Evolutionary conservation across 2,888 invertebrate species (phyloP).

Genomic region (Aleiodes leptofemur): DNA sequence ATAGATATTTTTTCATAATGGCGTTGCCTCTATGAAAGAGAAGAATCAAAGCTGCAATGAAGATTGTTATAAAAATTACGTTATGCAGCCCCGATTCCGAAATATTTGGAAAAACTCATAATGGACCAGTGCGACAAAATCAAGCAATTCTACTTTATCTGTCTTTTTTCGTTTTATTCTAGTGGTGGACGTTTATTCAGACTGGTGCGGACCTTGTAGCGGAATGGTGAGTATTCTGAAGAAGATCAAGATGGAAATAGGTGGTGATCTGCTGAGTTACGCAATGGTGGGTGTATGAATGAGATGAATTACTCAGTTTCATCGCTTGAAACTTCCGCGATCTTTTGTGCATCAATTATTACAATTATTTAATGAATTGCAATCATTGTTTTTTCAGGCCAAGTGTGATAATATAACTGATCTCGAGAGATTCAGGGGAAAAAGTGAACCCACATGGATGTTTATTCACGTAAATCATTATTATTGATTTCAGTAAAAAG

Average conservation of each 20-base stretch:
- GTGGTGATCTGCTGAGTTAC: slow-evolving; percentile 88
- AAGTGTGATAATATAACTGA: slow-evolving; percentile 83
- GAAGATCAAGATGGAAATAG: slow-evolving; percentile 92
- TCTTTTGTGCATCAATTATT: slow-evolving; percentile 21
- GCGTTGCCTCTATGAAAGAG: too few relatives aligned
- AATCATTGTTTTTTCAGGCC: slow-evolving; percentile 58
- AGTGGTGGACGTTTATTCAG: slow-evolving; percentile 95
- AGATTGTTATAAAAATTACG: too few relatives aligned
- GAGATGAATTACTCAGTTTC: slow-evolving; percentile 63
- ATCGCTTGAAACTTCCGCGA: slow-evolving; percentile 8
- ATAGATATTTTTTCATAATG: not conserved
- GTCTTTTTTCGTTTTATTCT: not conserved
- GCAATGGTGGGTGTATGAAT: slow-evolving; percentile 83
- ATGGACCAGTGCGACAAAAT: too few relatives aligned
- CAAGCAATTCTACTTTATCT: too few relatives aligned
- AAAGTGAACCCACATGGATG: slow-evolving; percentile 95
- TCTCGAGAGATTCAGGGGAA: slow-evolving; percentile 86
- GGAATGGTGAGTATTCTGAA: slow-evolving; percentile 92
- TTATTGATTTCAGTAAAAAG: too few relatives aligned
- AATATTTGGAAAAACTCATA: too few relatives aligned
- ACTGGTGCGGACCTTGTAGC: slow-evolving; percentile 95
- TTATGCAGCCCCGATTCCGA: too few relatives aligned
- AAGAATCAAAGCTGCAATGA: too few relatives aligned
- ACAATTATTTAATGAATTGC: not conserved
- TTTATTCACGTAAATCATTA: slow-evolving; percentile 78